Base-by-base conservation (phyloP, 2,888 invertebrate species). In the Adelphocoris suturalis region DNA sequence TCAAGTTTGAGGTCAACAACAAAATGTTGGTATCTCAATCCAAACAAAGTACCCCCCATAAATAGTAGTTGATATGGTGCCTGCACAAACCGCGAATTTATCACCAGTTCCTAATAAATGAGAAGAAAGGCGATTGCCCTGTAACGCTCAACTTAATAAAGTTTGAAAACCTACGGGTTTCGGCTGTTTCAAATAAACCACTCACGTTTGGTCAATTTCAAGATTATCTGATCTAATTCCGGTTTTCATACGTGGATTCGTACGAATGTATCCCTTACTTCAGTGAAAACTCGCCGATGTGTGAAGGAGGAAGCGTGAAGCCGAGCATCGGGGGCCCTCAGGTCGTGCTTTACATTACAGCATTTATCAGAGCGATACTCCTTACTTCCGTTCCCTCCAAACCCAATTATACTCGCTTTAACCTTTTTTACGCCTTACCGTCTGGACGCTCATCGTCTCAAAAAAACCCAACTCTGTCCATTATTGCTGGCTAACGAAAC, bases 351-450 rank as follows among this genome's bases (percentile, higher is more conserved):
- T 68, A 68, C 68, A 68, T 68, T 68, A 68, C 68, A 23, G 13
- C 68, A 68, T 68, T 68, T 68, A 68, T 68, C 68, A 68, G 68
- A 68, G 68, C 68, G 68, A 23, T 68, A 68, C 68, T 27, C 27
- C 57, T 11, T 13, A 68, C 68, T 68, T 23, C 68, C 23, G 23
- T 68, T 23, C 68, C 27, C 13, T 13, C 11, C 5, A 68, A 68
- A 68, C 68, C 68, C 27, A 68, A 68, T 68, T 68, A 68, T 27
- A 19, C 23, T 68, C 23, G 27, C 68, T 68, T 27, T 23, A 23
- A 68, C 68, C 68, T 27, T 57, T 57, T 57, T 57, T 68, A 19
- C 23, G n/a, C 11, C 11, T n/a, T 68, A 19, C 9, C 19, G 68
- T 68, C 68, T 68, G 68, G 68, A 68, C 68, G 68, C 27, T 68